These are phyloP conservation scores for Rhinichthys klamathensis DNA, from an alignment of 2,113 vertebrate genomes.

Conservation along the genomic window DNA sequence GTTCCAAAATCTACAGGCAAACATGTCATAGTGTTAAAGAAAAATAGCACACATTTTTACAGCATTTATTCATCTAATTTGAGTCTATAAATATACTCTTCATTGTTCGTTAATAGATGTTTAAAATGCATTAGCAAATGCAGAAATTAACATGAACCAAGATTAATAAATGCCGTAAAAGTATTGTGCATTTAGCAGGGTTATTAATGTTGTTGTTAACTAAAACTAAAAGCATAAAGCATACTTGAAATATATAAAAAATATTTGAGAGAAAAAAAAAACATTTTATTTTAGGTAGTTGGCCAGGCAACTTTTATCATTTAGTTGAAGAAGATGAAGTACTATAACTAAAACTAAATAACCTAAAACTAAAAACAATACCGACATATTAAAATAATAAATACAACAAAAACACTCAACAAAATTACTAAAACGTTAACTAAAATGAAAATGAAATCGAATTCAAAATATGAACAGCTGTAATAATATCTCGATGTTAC, in stretches of 20 bases:
- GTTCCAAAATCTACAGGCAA: neutral
- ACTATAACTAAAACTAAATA: neutral
- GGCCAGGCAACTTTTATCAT: neutral
- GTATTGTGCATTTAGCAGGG: neutral
- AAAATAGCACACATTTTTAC: neutral
- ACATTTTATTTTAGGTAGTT: neutral
- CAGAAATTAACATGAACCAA: neutral
- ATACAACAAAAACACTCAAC: no score
- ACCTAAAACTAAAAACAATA: neutral
- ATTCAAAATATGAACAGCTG: neutral
- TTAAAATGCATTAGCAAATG: neutral
- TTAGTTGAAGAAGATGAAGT: neutral
- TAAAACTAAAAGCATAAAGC: neutral
- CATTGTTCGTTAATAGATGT: neutral
- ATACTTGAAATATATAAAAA: no score
- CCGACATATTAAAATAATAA: no score
- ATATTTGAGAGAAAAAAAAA: neutral
- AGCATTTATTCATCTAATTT: neutral
- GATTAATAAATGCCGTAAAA: neutral
- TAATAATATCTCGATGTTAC: neutral
- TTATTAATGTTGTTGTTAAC: neutral
- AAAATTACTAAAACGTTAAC: neutral
- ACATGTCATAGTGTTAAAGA: neutral
- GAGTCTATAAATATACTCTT: neutral
- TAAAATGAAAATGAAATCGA: neutral